Base-by-base conservation (phyloP, 2,888 invertebrate species). In the Kryphioiulus occultus region DNA sequence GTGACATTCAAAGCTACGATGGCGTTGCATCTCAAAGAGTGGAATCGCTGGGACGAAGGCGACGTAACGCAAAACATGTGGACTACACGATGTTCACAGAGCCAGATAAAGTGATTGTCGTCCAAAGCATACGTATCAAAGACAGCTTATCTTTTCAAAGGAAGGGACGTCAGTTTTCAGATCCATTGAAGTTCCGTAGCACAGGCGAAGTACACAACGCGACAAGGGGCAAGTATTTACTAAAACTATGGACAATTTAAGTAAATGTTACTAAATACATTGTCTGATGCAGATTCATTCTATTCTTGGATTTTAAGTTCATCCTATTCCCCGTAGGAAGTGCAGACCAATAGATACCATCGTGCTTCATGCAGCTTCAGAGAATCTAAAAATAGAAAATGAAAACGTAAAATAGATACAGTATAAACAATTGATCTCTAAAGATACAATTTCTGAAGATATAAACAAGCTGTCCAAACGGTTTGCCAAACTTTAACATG, bases 101-200 rank as follows among this genome's bases (percentile, higher is more conserved):
- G 85, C 89, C 90, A 85, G 89, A 89, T 78, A 90, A 89, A n/a
- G 86, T 97, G 92, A 94, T 97, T 30, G 94, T 97, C 89, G 97
- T 97, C 44, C 96, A 97, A 92, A 96, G 96, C 88, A 97, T 98
- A 91, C 96, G 96, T 92, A 97, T 97, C 91, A 96, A 96, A 53
- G 97, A 98, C 93, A 84, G 87, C 26, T 85, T 87, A 35, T 87
- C 87, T n/a, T 84, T 84, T 22, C 85, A 85, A 85, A 44, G 87
- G 22, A 87, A 84, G 19, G 87, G 87, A 22, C 83, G 87, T 15
- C 39, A 85, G 22, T 85, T 87, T 26, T 47, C 85, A 22, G 53
- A 35, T 35, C 85, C 44, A 4, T 39, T 85, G n/a, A 35, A 85
- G 85, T 85, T 85, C 44, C 85, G n/a, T 2, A 35, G 39, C 12